These are phyloP conservation scores for Poecilia velifera DNA, from an alignment of 2,797 vertebrate species.

Conservation along the genomic window DNA sequence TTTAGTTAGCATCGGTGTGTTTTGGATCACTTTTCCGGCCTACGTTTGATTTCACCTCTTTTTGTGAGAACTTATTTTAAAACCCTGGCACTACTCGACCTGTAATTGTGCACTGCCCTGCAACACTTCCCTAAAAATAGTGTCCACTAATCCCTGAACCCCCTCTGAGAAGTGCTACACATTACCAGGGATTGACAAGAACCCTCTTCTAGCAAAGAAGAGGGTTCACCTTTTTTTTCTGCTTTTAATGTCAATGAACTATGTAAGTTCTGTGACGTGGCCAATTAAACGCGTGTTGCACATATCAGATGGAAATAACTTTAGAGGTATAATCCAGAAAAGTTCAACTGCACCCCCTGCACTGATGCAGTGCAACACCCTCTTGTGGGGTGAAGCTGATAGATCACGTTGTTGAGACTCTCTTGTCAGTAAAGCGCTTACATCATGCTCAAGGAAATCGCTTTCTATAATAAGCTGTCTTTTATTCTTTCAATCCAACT, in stretches of 20 bases:
- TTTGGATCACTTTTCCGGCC: slow-evolving; percentile 12
- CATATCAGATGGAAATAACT: not conserved
- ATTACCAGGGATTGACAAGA: slow-evolving; percentile 29
- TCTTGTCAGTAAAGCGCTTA: slow-evolving; percentile 1
- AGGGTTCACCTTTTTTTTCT: not conserved
- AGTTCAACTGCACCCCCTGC: slow-evolving; percentile 15
- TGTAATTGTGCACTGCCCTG: slow-evolving; percentile 64
- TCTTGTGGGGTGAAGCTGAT: slow-evolving; percentile 67
- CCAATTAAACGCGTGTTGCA: not conserved
- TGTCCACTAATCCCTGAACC: slow-evolving; percentile 66
- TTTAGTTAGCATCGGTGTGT: slow-evolving; percentile 25
- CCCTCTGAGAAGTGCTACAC: slow-evolving; percentile 48
- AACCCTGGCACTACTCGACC: slow-evolving; percentile 49
- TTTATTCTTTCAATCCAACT: not conserved
- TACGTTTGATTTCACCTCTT: slow-evolving; percentile 23
- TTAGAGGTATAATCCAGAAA: slow-evolving; percentile 30
- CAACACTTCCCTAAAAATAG: slow-evolving; percentile 82
- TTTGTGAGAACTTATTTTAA: slow-evolving; percentile 62
- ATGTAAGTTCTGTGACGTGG: not conserved
- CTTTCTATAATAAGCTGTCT: not conserved
- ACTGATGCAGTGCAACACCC: slow-evolving; percentile 71
- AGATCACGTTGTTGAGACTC: slow-evolving; percentile 2
- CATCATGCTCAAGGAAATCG: not conserved
- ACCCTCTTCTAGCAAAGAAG: slow-evolving; percentile 3
- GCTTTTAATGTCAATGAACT: not conserved